A percentile compares a stretch with the other conserved stretches of the same genome.
Conservation (phyloP, 2,113 vertebrate genomes). For the Pitta sordida region DNA sequence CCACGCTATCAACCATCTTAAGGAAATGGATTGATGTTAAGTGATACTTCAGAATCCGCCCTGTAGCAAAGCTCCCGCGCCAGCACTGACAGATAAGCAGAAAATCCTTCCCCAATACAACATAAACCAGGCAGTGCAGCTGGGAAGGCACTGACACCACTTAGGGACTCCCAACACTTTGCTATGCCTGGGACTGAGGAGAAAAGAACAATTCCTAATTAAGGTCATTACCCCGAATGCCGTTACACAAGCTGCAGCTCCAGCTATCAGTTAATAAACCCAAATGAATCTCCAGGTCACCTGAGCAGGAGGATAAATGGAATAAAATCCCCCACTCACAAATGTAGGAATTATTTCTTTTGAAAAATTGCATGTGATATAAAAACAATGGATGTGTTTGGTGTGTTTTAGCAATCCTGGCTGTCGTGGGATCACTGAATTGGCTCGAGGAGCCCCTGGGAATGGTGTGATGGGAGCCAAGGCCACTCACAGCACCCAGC, state of each 20-base stretch:
- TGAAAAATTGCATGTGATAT: rapidly evolving
- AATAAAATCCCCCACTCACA: background rate
- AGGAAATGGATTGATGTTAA: slow-evolving; percentile 72
- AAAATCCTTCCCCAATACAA: slow-evolving; percentile 62
- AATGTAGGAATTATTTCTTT: background rate
- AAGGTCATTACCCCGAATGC: background rate
- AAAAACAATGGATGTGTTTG: background rate
- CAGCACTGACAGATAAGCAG: slow-evolving; percentile 64
- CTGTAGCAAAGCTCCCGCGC: slow-evolving; percentile 48
- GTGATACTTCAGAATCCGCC: slow-evolving; percentile 70
- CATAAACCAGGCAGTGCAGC: background rate
- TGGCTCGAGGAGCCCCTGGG: background rate
- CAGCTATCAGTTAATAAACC: background rate
- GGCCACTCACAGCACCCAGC: rapidly evolving
- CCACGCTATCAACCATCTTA: slow-evolving; percentile 64
- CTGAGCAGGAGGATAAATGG: background rate
- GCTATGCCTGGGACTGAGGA: background rate
- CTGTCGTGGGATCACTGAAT: background rate
- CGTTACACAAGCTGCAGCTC: background rate
- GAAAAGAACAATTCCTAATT: background rate
- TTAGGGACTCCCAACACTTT: background rate
- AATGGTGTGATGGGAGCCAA: background rate
- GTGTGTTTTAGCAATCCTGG: background rate
- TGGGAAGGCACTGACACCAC: background rate
- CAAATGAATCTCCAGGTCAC: background rate